phyloP scores from a whole-genome alignment of 2,113 vertebrate genomes.

The Tyrannus savana region DNA sequence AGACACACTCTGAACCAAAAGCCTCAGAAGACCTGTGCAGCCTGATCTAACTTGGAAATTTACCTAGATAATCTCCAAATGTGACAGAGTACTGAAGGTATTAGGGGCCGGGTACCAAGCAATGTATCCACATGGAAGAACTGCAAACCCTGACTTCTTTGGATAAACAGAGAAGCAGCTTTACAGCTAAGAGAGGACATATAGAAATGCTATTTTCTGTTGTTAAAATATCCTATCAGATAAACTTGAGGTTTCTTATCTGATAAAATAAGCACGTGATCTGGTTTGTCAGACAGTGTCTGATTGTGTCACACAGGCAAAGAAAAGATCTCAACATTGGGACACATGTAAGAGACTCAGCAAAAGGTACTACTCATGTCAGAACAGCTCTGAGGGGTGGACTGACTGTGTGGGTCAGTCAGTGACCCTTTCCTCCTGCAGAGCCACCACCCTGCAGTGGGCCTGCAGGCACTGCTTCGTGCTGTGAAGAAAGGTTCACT shows the following conservation, averaged over 20 bases:
- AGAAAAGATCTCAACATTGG: background rate
- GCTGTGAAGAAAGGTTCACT: background rate
- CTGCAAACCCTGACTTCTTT: background rate
- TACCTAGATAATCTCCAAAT: background rate
- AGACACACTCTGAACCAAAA: background rate
- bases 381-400: background rate
- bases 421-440: background rate
- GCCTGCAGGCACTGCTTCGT: background rate
- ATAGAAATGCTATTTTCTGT: background rate
- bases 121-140: background rate
- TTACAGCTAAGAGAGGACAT: background rate
- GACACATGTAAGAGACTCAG: background rate
- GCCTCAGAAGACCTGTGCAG: background rate
- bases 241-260: background rate
- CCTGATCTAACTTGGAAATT: background rate
- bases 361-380: background rate
- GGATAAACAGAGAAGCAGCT: background rate
- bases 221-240: background rate
- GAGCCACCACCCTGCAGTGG: background rate
- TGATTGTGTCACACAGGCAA: background rate
- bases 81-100: background rate
- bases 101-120: background rate
- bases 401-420: background rate
- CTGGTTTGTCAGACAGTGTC: background rate
- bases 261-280: background rate